Conservation (phyloP, 2,888 invertebrate species). For the Synergus japonicus region DNA sequence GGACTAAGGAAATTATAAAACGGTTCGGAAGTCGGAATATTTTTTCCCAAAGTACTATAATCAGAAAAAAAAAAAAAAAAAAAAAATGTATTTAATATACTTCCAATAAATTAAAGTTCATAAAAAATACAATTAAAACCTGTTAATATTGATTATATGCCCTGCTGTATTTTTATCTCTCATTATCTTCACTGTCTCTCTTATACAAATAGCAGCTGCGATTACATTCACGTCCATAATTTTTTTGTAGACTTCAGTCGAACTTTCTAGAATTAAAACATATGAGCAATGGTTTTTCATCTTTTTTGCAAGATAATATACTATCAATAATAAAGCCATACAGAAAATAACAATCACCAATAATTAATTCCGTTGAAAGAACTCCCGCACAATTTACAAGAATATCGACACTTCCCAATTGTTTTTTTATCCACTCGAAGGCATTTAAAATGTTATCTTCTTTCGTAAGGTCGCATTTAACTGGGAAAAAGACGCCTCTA, state of each 20-base stretch:
- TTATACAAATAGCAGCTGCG: conserved; percentile 79
- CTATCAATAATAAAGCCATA: too few relatives aligned
- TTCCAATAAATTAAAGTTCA: neutral
- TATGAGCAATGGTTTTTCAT: neutral
- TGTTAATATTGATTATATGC: conserved; percentile 82
- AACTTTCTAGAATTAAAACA: conserved; percentile 52
- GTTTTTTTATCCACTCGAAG: conserved; percentile 79
- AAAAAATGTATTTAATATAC: neutral
- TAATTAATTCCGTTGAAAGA: conserved; percentile 67
- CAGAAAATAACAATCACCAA: conserved; percentile 54
- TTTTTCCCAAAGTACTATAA: conserved; percentile 32
- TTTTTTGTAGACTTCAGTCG: conserved; percentile 71
- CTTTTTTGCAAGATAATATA: too few relatives aligned
- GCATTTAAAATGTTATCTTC: conserved; percentile 79
- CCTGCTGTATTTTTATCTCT: conserved; percentile 77
- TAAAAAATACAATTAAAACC: conserved; percentile 72
- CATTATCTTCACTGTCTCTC: conserved; percentile 80
- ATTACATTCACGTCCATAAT: conserved; percentile 80
- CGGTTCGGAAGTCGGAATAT: neutral
- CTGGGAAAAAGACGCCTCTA: conserved; percentile 66
- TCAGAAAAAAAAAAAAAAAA: conserved; percentile 7
- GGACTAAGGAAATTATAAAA: conserved; percentile 75
- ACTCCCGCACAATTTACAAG: conserved; percentile 82
- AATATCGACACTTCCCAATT: conserved; percentile 80
- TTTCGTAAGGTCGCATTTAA: conserved; percentile 79